Evolutionary conservation across 2,113 vertebrate genomes (phyloP).

Genomic region (Grammomys surdaster): DNA sequence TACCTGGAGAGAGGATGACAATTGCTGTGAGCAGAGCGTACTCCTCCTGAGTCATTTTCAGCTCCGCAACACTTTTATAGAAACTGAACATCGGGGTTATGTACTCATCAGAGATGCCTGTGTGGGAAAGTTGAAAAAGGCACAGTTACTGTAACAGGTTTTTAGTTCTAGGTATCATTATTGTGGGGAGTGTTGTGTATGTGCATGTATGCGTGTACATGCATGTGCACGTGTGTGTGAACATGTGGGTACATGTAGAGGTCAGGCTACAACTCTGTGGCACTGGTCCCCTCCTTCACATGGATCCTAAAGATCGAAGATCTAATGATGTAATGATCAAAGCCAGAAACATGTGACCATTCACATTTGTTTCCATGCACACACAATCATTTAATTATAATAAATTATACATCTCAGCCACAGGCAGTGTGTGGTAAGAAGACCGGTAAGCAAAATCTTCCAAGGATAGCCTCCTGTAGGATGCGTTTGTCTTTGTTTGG

Average conservation of each 20-base stretch:
- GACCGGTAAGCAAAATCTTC: neutral
- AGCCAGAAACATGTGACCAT: neutral
- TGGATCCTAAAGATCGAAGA: too few relatives aligned
- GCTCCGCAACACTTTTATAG: constrained; percentile 95
- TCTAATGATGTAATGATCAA: neutral
- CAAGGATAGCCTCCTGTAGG: neutral
- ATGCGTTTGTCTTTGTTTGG: neutral
- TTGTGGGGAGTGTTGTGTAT: neutral
- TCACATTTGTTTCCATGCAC: neutral
- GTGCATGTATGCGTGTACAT: neutral
- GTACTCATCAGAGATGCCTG: constrained; percentile 97
- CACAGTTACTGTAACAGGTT: neutral
- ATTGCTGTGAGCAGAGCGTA: constrained; percentile 96
- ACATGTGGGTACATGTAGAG: too few relatives aligned
- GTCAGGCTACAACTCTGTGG: neutral
- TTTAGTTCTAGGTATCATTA: neutral
- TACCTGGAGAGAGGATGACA: constrained; percentile 97
- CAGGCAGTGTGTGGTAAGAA: neutral
- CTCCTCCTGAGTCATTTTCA: constrained; percentile 96
- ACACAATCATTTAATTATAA: neutral
- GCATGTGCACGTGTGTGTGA: neutral
- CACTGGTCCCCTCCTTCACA: neutral
- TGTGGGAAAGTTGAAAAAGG: neutral
- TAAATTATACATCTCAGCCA: neutral
- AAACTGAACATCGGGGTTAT: constrained; percentile 98